phyloP scores from a whole-genome alignment of 2,113 vertebrate species.

The Daubentonia madagascariensis region DNA sequence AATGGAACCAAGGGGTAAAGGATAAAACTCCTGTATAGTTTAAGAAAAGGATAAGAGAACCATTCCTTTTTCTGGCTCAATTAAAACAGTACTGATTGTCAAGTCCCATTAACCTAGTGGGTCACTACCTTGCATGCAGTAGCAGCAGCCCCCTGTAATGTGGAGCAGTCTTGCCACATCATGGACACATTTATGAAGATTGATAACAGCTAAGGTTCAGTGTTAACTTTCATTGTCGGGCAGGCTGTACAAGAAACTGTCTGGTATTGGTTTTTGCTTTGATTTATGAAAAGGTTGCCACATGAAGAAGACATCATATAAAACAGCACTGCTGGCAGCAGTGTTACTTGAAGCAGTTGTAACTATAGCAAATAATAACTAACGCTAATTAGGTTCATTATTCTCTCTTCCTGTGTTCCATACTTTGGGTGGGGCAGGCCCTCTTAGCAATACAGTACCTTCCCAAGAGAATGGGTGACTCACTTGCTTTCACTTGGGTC shows the following conservation, averaged over 20 bases:
- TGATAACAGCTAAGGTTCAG: constrained; percentile 78
- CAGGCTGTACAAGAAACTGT: constrained; percentile 77
- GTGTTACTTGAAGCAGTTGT: constrained; percentile 37
- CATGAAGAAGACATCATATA: constrained; percentile 78
- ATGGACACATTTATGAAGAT: constrained; percentile 84
- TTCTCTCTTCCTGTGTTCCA: constrained; percentile 33
- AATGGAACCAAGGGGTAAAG: neutral
- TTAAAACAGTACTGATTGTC: constrained; percentile 67
- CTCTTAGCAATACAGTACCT: constrained; percentile 6
- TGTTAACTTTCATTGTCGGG: constrained; percentile 84
- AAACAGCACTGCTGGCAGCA: constrained; percentile 73
- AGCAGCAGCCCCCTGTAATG: constrained; percentile 54
- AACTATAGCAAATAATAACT: constrained; percentile 78
- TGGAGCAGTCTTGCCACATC: constrained; percentile 58
- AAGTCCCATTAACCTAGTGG: constrained; percentile 62
- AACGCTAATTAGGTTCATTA: constrained; percentile 76
- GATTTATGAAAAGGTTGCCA: constrained; percentile 82
- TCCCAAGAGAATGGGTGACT: neutral
- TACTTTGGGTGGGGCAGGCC: neutral
- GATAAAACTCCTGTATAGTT: constrained; percentile 50
- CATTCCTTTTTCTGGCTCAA: constrained; percentile 47
- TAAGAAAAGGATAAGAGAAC: neutral
- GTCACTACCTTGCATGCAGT: constrained; percentile 75
- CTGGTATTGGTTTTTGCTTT: constrained; percentile 78
- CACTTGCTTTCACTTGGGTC: neutral